phyloP scores from a whole-genome alignment of 2,797 vertebrate species.

The Pseudochirops cupreus region DNA sequence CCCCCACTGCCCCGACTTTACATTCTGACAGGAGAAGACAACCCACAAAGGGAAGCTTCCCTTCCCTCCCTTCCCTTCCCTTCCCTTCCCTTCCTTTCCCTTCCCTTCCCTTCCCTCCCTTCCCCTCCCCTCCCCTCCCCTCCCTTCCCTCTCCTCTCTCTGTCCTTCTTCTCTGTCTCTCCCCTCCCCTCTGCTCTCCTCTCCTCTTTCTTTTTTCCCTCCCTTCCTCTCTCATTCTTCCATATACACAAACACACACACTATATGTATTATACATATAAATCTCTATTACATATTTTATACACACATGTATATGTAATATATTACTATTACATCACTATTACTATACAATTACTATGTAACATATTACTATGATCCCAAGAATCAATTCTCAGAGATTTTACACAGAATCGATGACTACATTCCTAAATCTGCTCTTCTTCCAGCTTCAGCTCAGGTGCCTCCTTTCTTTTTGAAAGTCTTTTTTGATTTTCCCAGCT shows the following conservation, averaged over 20 bases:
- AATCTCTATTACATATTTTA: neutral
- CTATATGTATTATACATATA: neutral
- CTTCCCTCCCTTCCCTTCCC: no score
- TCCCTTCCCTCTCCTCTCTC: neutral
- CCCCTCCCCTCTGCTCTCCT: no score
- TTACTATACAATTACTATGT: no score
- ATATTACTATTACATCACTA: no score
- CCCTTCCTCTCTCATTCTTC: neutral
- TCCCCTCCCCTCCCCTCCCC: fast-evolving
- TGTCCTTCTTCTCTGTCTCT: no score
- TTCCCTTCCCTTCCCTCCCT: no score
- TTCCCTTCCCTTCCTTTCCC: no score
- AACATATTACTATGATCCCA: neutral
- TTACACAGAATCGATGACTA: neutral
- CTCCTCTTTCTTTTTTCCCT: neutral
- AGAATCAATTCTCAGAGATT: neutral
- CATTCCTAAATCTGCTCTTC: neutral
- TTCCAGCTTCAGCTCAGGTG: neutral
- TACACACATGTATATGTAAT: neutral
- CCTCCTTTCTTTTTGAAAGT: neutral
- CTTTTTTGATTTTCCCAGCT: neutral
- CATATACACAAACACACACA: neutral
- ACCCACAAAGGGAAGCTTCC: neutral
- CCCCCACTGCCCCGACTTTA: neutral
- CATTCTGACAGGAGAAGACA: neutral